These are phyloP conservation scores for Oligia strigilis DNA, from an alignment of 2,888 invertebrate species.

Conservation along the genomic window DNA sequence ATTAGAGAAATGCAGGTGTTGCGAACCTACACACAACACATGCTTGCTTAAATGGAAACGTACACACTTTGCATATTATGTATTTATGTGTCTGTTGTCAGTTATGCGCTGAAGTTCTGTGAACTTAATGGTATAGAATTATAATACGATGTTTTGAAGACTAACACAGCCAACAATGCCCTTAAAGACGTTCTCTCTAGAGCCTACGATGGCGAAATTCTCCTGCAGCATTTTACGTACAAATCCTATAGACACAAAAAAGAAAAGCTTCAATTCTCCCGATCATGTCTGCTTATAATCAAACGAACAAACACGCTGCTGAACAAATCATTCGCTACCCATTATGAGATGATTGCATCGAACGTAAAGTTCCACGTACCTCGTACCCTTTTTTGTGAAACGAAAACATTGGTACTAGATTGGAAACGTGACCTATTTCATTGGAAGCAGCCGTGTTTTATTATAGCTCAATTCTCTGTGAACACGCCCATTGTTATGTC, in stretches of 20 bases:
- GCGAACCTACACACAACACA: conserved; percentile 14
- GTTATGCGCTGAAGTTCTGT: conserved; percentile 2
- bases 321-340: conserved; percentile 50
- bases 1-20: conserved; percentile 33
- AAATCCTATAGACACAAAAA: background rate
- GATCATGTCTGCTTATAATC: conserved; percentile 37
- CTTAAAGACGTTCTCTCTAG: background rate
- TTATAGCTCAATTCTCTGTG: conserved; percentile 61
- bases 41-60: conserved; percentile 27
- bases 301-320: conserved; percentile 33
- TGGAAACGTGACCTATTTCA: conserved; percentile 69
- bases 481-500: conserved; percentile 59
- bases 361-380: conserved; percentile 53
- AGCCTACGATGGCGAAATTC: background rate
- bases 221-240: background rate
- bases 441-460: conserved; percentile 55
- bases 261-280: conserved; percentile 10
- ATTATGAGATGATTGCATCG: conserved; percentile 60
- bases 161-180: background rate
- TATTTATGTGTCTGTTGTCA: conserved; percentile 18
- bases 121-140: background rate
- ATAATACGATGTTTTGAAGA: background rate
- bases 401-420: conserved; percentile 63
- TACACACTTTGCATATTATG: conserved; percentile 10
- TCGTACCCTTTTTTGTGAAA: conserved; percentile 60